phyloP scores from a whole-genome alignment of 2,113 vertebrate species.

The Anser cygnoides region DNA sequence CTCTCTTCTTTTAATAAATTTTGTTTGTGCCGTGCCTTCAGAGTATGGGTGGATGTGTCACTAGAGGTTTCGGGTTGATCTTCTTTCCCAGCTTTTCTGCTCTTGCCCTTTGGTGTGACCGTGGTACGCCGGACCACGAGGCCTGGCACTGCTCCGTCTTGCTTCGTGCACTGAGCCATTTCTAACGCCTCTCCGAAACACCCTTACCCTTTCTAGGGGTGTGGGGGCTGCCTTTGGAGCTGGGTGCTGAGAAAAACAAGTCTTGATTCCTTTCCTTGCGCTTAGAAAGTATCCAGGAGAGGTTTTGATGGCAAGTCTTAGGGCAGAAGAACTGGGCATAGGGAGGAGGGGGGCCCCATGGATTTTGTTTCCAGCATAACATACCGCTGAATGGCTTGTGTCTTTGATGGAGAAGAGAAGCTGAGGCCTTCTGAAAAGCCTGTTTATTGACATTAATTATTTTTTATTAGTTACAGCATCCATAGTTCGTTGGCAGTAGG shows the following conservation, averaged over 20 bases:
- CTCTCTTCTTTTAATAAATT: not conserved
- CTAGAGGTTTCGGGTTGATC: not conserved
- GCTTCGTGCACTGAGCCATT: not conserved
- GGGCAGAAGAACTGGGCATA: not conserved
- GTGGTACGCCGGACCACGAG: not conserved
- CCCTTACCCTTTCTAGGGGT: too few species aligned
- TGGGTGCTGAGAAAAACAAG: too few species aligned
- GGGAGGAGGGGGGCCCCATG: not conserved
- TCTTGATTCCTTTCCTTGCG: fast-evolving
- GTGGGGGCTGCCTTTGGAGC: too few species aligned
- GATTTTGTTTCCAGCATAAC: not conserved
- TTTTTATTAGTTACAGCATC: slow-evolving; percentile 72
- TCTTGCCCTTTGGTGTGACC: not conserved
- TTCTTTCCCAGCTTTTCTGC: not conserved
- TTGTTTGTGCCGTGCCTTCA: not conserved
- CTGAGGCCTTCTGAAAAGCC: slow-evolving; percentile 52
- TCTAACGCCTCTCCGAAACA: not conserved
- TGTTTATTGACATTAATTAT: slow-evolving; percentile 75
- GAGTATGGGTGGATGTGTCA: not conserved
- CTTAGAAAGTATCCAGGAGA: not conserved
- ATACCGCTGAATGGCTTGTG: slow-evolving; percentile 12
- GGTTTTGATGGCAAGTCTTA: not conserved
- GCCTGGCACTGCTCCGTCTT: not conserved
- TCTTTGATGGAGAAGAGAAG: slow-evolving; percentile 62
- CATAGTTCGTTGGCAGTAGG: slow-evolving; percentile 50